Conservation (phyloP, 2,888 invertebrate genomes). For the Nymphalis urticae region DNA sequence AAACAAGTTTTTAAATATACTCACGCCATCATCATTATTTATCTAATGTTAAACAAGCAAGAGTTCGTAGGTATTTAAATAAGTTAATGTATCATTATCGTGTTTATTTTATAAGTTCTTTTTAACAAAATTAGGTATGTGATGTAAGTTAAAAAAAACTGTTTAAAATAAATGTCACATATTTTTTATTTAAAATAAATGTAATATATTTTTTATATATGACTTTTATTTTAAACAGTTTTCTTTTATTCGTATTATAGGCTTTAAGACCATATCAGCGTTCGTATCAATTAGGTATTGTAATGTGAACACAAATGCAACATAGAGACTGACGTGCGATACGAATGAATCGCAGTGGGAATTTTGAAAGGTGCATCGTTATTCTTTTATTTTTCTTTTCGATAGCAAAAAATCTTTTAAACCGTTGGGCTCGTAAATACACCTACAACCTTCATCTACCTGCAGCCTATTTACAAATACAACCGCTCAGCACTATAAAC, state of each 20-base stretch:
- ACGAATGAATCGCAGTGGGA: constrained; percentile 56
- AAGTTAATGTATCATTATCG: constrained; percentile 1
- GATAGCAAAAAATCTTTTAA: constrained; percentile 52
- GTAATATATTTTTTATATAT: too few relatives aligned
- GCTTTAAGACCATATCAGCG: not conserved
- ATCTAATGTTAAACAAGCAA: constrained; percentile 9
- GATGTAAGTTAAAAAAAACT: not conserved
- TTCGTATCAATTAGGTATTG: constrained; percentile 6
- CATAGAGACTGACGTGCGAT: constrained; percentile 8
- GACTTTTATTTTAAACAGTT: not conserved
- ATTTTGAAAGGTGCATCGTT: constrained; percentile 70
- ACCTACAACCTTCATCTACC: constrained; percentile 76
- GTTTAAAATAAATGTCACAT: too few relatives aligned
- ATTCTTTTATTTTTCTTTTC: constrained; percentile 48
- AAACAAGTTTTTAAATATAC: constrained; percentile 31
- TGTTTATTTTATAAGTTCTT: not conserved
- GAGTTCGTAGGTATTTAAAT: constrained; percentile 11
- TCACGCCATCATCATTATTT: constrained; percentile 11
- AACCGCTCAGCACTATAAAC: constrained; percentile 63
- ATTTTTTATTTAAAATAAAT: too few relatives aligned
- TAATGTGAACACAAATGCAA: constrained; percentile 11
- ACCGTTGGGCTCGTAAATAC: constrained; percentile 68
- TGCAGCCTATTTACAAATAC: constrained; percentile 76
- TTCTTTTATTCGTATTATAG: too few relatives aligned
- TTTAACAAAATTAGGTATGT: too few relatives aligned